Evolutionary conservation across 2,888 invertebrate genomes (phyloP).

Genomic region (Melanargia galathea): DNA sequence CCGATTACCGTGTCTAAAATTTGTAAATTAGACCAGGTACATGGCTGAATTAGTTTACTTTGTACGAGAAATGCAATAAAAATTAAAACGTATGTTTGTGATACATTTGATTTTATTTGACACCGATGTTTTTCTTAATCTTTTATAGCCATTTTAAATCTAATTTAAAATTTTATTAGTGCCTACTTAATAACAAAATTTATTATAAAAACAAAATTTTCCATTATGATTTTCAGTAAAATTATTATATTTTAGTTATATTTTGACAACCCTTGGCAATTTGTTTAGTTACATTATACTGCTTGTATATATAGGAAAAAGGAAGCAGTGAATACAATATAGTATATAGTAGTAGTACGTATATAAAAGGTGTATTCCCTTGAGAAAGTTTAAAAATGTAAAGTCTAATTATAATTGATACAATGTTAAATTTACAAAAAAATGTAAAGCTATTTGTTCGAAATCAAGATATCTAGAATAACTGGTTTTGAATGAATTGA

Average conservation of each 20-base stretch:
- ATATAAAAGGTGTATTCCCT: background rate
- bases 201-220: background rate
- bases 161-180: background rate
- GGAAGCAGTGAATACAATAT: background rate
- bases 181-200: background rate
- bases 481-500: no score
- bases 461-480: no score
- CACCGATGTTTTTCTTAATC: background rate
- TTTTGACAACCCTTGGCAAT: background rate
- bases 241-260: background rate
- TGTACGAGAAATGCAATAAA: no score
- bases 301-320: background rate
- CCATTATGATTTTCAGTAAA: background rate
- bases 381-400: background rate
- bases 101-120: no score
- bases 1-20: no score
- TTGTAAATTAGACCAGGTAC: no score
- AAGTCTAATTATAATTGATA: no score
- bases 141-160: background rate
- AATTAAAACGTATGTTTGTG: no score
- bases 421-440: no score
- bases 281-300: background rate
- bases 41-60: no score
- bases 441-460: no score
- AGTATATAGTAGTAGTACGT: background rate